Base-by-base conservation (phyloP, 2,888 invertebrate species). In the Clunio marinus region DNA sequence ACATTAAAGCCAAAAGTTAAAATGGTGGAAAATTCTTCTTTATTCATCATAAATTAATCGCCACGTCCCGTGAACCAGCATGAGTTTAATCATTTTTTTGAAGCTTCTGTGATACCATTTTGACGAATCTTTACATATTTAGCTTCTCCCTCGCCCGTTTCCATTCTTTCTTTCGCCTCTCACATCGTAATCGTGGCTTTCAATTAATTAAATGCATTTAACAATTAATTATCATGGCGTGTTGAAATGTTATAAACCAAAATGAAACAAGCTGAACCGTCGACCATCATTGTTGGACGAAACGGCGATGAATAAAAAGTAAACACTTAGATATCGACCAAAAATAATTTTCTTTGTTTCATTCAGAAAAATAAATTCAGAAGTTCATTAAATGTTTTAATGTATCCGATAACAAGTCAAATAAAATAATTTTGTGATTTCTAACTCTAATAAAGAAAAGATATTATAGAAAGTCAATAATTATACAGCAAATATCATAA, bases 161-260 rank as follows among this genome's bases (percentile, higher is more conserved):
- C 13, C 35, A 8, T 35, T 59, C 58, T 28, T 35, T 59, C 59
- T 59, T n/a, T n/a, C n/a, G n/a, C n/a, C n/a, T n/a, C n/a, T n/a
- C 17, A 24, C 62, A 25, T 62, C 62, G 41, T 62, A 62, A 62
- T 62, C 62, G 62, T 65, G 45, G 46, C 63, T 65, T 67, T 67
- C 51, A 67, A 67, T 67, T 67, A 67, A 67, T 67, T 67, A 57
- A 67, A 67, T 67, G 66, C 51, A 57, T 55, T 67, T 67, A 67
- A 67, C 66, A 67, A 67, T 67, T 67, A 67, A 55, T 67, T 55
- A 67, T 55, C 57, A 55, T 67, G 55, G 66, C 66, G 66, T 67
- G 66, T 57, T 55, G 51, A 67, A 55, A 55, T 55, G 55, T 67
- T 67, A 55, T 51, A 67, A 60, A 55, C 4, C 55, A 55, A 5